Percentiles rank a stretch among this genome's conserved stretches.
Evolutionary conservation across 2,797 vertebrate species (phyloP).

Genomic region (Cuniculus paca): DNA sequence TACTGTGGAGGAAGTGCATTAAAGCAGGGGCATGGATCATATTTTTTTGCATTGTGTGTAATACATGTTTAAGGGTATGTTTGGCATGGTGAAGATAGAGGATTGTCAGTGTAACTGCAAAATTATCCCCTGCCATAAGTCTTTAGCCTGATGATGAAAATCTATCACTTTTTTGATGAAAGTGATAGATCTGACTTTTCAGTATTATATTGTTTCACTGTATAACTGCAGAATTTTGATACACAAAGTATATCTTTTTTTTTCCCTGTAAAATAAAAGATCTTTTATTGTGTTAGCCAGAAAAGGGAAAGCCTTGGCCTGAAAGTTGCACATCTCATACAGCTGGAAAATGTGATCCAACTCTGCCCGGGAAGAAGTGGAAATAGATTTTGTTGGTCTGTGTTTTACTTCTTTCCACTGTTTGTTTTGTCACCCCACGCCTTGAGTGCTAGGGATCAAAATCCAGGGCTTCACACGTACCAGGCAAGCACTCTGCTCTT

Average conservation of each 20-base stretch:
- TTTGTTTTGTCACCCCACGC: background rate
- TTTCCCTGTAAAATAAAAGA: slow-evolving; percentile 1
- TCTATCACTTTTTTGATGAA: background rate
- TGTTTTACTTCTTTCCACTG: background rate
- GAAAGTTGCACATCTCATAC: background rate
- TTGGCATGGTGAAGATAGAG: background rate
- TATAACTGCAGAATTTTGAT: slow-evolving; percentile 3
- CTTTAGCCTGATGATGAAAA: slow-evolving; percentile 11
- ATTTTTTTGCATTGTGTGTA: background rate
- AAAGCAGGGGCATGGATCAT: background rate
- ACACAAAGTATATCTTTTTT: background rate
- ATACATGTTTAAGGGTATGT: background rate
- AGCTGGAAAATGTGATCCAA: background rate
- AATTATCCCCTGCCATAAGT: background rate
- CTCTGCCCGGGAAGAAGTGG: background rate
- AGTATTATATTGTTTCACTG: background rate
- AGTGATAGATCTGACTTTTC: background rate
- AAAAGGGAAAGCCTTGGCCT: background rate
- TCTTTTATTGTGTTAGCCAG: background rate
- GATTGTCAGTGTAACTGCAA: background rate
- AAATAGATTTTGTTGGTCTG: background rate
- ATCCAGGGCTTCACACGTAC: background rate
- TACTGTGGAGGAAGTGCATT: background rate
- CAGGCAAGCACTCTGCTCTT: background rate
- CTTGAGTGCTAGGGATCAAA: background rate